Conservation (phyloP, 2,113 vertebrate genomes). For the Bubo scandiacus region DNA sequence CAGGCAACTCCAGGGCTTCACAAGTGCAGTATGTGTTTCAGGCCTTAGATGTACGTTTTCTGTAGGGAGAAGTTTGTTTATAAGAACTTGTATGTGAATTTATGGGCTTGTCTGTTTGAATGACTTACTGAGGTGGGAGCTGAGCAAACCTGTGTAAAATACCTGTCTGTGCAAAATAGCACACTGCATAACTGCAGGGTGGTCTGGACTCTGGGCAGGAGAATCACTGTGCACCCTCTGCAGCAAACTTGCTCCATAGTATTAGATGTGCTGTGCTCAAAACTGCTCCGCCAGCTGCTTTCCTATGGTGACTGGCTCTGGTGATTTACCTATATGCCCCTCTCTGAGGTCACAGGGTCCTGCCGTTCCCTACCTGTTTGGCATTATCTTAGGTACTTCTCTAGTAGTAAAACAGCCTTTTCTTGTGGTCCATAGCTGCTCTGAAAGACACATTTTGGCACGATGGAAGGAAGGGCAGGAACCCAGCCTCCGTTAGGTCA, state of each 20-base stretch:
- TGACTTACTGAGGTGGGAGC: not conserved
- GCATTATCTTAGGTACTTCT: not conserved
- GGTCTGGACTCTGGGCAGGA: not conserved
- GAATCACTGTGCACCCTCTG: not conserved
- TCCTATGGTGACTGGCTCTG: not conserved
- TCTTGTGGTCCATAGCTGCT: not conserved
- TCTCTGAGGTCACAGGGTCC: not conserved
- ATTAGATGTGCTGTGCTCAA: not conserved
- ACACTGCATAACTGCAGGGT: not conserved
- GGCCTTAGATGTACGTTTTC: not conserved
- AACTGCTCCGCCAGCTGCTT: not conserved
- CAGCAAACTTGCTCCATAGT: not conserved
- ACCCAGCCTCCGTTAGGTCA: not conserved
- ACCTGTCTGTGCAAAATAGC: not conserved
- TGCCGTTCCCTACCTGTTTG: not conserved
- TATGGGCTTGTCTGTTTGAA: not conserved
- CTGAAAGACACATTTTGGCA: not conserved
- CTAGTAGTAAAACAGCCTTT: not conserved
- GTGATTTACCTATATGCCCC: not conserved
- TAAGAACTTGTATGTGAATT: not conserved
- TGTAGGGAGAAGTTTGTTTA: not conserved
- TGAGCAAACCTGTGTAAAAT: not conserved
- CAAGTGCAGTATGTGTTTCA: not conserved
- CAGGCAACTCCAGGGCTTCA: not conserved
- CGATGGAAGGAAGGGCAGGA: not conserved